Evolutionary conservation across 2,888 invertebrate genomes (phyloP), one percentile per base, ranked within the genome.

Genomic region (Psococerastis gibbosa): DNA sequence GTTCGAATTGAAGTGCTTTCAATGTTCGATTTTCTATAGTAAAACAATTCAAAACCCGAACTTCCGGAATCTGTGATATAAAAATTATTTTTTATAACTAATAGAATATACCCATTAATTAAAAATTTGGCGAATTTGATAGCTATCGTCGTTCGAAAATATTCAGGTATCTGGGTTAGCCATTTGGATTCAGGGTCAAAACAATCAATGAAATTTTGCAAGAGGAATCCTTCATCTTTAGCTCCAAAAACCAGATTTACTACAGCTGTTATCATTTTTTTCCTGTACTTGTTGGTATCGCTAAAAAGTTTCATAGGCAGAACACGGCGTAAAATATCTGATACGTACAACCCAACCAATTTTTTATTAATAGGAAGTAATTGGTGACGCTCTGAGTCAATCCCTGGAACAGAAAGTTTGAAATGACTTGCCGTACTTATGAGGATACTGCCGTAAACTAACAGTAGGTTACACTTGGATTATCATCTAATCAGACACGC

Each of bases 21-120:
- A 5, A 18, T 18, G 38, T 38, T 20, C 4, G 9, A n/a, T 38
- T 38, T 38, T 11, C 20, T 5, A 11, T 18, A 38, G 20, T 20
- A 38, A 16, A 20, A 20, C 20, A 38, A 15, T 20, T 17, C 38
- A 5, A 5, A 38, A 18, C 22, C 18, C 11, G 38, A 38, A 17
- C 17, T 3, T 9, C 22, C 22, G 5, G 18, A 20, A 18, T 38
- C 38, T 13, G 20, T 38, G 4, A 38, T 22, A 20, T 20, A 38
- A 38, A 38, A 38, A 18, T 15, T 5, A 38, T 18, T 38, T 38
- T 38, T 38, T 20, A 38, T 5, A 17, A 38, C 20, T 6, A 38
- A 16, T 13, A 38, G 22, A 5, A 38, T 17, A 11, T 38, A 38
- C 4, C 20, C 18, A 4, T 4, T 38, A 5, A 38, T 22, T 13